Conservation (phyloP, 2,113 vertebrate genomes). For the Thalassoma bifasciatum region DNA sequence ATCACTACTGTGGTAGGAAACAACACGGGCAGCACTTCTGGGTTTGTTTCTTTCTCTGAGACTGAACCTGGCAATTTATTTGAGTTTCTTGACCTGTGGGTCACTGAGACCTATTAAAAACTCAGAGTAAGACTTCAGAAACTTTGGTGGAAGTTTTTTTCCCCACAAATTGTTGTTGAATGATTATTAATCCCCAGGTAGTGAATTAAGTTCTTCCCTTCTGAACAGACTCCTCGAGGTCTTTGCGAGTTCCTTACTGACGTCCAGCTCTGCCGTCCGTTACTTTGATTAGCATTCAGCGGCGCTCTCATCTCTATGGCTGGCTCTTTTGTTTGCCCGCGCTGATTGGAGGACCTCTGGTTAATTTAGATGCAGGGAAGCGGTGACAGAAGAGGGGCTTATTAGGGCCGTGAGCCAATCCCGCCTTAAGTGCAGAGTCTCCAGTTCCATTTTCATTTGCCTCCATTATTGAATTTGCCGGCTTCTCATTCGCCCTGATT, state of each 20-base stretch:
- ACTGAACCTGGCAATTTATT: conserved; percentile 50
- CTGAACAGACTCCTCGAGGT: not conserved
- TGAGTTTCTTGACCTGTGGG: conserved; percentile 53
- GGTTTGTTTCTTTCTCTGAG: conserved; percentile 38
- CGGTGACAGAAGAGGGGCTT: conserved; percentile 74
- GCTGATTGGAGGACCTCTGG: conserved; percentile 73
- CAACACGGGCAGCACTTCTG: conserved; percentile 35
- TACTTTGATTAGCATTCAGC: conserved; percentile 65
- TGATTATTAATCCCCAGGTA: not conserved
- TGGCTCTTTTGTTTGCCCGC: conserved; percentile 70
- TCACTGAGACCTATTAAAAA: conserved; percentile 32
- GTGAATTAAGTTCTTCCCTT: not conserved
- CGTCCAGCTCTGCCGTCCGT: conserved; percentile 19
- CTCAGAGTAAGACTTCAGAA: conserved; percentile 23
- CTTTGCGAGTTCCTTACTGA: not conserved
- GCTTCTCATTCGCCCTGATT: conserved; percentile 75
- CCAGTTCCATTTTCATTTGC: conserved; percentile 78
- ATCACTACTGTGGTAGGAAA: conserved; percentile 4
- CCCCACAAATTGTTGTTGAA: not conserved
- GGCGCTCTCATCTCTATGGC: conserved; percentile 54
- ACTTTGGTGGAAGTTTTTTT: not conserved
- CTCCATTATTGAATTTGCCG: conserved; percentile 79
- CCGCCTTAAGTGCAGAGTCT: conserved; percentile 77
- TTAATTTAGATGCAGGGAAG: conserved; percentile 79
- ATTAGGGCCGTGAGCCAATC: conserved; percentile 71